Evolutionary conservation across 2,113 vertebrate genomes (phyloP), one percentile per base, ranked within the genome.

Genomic region (Ardeotis arabs): DNA sequence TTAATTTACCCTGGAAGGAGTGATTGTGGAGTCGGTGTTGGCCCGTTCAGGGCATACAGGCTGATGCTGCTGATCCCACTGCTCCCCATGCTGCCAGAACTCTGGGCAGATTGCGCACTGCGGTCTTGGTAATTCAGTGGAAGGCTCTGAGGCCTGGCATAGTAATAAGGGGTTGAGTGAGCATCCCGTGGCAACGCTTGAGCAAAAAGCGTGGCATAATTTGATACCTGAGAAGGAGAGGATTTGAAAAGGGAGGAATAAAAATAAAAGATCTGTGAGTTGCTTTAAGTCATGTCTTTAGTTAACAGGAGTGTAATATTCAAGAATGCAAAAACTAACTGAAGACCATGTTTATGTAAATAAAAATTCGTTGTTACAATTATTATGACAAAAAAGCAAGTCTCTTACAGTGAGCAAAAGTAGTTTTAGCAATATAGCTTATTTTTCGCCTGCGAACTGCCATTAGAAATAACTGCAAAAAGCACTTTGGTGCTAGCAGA

Each of bases 121-220:
- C 99, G 98, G 45, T 99, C 99, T 8, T 98, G 98, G 93, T 99
- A 99, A 96, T 98, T 98, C 88, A 99, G 16, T 2, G 99, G 98
- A 52, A 99, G 98, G 75, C 98, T 99, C 95, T 99, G 99, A 7
- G 99, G 99, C 83, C 99, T 98, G 62, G 99, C 98, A 64, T 98
- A 99, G 98, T 99, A 99, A 94, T 99, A 99, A 4, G 99, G 99
- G 24, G 99, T 99, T 23, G 99, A 99, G 94, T 99, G 99, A 84
- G 99, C 99, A 70, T 99, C 99, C 72, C 99, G 98, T 19, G 99
- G 99, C 74, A 99, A 98, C 1, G 99, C 99, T 92, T 99, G 99
- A 84, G 99, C 99, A 77, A 99, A 99, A 62, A 99, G 95, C 0
- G 99, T 93, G 12, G 99, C 98, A 58, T 99, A 99, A 96, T 97